These are phyloP conservation scores for Cuculus canorus DNA, from an alignment of 2,797 vertebrate species.

Conservation along the genomic window DNA sequence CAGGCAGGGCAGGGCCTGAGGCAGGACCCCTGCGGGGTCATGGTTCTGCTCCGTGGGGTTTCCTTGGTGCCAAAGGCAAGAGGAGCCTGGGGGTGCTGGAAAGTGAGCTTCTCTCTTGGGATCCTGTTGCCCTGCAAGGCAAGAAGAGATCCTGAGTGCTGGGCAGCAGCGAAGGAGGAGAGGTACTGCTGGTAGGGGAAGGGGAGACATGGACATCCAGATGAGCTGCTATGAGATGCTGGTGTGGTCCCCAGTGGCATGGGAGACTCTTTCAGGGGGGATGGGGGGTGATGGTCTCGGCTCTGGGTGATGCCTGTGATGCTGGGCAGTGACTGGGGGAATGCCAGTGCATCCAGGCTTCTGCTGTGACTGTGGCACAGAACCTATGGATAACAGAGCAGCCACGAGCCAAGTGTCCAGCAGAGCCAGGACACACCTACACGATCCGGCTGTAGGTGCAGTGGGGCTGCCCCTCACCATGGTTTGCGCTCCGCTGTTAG, in stretches of 20 bases:
- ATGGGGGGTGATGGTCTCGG: neutral
- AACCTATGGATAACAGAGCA: neutral
- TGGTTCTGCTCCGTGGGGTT: accelerated
- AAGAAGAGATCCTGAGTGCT: neutral
- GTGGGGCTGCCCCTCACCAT: neutral
- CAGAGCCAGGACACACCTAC: neutral
- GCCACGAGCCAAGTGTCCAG: neutral
- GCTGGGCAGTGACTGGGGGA: neutral
- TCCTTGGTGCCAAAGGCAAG: neutral
- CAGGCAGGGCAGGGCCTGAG: neutral
- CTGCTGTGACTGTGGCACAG: neutral
- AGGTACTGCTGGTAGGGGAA: neutral
- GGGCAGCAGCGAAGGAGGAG: neutral
- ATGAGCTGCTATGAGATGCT: neutral
- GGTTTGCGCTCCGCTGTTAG: neutral
- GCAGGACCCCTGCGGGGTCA: neutral
- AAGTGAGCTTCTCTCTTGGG: neutral
- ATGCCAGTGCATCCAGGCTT: neutral
- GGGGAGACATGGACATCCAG: too few relatives aligned
- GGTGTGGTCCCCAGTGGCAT: accelerated
- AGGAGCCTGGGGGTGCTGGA: neutral
- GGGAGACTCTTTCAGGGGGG: neutral
- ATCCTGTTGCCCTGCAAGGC: neutral
- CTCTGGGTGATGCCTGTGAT: neutral
- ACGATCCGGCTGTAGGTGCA: accelerated